Evolutionary conservation across 2,888 invertebrate species (phyloP).

Genomic region (Lasioglossum leucozonium): DNA sequence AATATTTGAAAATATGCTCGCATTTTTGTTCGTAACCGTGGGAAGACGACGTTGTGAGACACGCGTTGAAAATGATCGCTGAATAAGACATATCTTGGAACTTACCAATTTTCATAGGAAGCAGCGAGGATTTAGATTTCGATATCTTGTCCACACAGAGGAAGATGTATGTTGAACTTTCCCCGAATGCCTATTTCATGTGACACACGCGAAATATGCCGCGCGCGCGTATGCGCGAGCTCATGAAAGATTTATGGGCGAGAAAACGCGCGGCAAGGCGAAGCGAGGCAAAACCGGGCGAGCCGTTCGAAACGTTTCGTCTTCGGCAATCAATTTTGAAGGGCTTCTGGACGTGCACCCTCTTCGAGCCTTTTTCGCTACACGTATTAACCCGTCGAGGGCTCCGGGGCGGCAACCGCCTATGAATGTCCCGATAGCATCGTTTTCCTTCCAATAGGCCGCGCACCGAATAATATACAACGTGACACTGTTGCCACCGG

Average conservation of each 20-base stretch:
- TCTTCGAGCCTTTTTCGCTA: not conserved
- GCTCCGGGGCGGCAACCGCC: not conserved
- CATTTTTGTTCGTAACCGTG: not conserved
- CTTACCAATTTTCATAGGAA: conserved; percentile 56
- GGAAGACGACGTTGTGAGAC: no score
- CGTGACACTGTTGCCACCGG: conserved; percentile 70
- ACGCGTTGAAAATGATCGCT: conserved; percentile 30
- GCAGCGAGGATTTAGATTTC: conserved; percentile 35
- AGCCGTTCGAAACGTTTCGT: conserved; percentile 43
- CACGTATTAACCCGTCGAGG: not conserved
- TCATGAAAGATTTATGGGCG: conserved; percentile 71
- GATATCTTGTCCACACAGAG: conserved; percentile 25
- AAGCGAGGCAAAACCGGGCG: not conserved
- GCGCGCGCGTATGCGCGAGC: conserved; percentile 36
- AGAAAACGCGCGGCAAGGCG: conserved; percentile 40
- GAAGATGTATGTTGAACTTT: conserved; percentile 50
- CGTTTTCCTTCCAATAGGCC: conserved; percentile 71
- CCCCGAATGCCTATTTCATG: conserved; percentile 19
- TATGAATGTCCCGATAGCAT: conserved; percentile 37
- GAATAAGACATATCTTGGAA: conserved; percentile 49
- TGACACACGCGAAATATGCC: conserved; percentile 29
- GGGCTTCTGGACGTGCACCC: conserved; percentile 13
- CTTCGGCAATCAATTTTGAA: conserved; percentile 62
- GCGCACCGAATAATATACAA: conserved; percentile 70
- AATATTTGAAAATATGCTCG: not conserved